These are phyloP conservation scores for Gymnothorax javanicus DNA, from an alignment of 2,797 vertebrate genomes.

Conservation along the genomic window DNA sequence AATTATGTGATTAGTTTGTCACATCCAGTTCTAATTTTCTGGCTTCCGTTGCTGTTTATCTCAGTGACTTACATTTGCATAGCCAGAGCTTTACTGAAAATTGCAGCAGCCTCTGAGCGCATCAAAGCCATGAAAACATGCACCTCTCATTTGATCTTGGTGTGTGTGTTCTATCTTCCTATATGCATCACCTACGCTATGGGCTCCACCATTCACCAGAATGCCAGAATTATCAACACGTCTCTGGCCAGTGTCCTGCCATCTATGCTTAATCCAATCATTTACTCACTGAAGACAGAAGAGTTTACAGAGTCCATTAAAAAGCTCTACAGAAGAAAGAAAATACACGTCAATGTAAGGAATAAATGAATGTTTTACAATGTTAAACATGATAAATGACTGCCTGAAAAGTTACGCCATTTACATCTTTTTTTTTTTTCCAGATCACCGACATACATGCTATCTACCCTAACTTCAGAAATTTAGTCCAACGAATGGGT, in stretches of 20 bases:
- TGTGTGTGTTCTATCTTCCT: slow-evolving; percentile 52
- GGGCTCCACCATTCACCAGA: slow-evolving; percentile 50
- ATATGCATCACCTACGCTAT: slow-evolving; percentile 53
- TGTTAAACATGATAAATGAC: too few species aligned
- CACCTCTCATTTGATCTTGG: slow-evolving; percentile 47
- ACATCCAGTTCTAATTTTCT: background rate
- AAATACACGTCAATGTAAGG: background rate
- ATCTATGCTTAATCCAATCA: slow-evolving; percentile 63
- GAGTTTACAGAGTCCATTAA: slow-evolving; percentile 61
- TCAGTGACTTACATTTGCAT: background rate
- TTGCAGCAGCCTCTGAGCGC: background rate
- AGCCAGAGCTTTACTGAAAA: background rate
- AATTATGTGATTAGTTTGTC: background rate
- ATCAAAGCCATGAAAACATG: background rate
- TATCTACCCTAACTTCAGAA: too few species aligned
- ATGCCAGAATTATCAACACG: slow-evolving; percentile 58
- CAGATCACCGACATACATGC: too few species aligned
- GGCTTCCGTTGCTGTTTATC: background rate
- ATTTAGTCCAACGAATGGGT: too few species aligned
- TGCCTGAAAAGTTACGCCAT: too few species aligned
- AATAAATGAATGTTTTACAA: background rate
- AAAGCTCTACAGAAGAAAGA: slow-evolving; percentile 37
- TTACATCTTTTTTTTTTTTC: too few species aligned
- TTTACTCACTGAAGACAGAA: slow-evolving; percentile 67
- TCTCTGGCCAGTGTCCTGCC: slow-evolving; percentile 55